Evolutionary conservation across 2,113 vertebrate species (phyloP).

Genomic region (Pollimyrus isidori): DNA sequence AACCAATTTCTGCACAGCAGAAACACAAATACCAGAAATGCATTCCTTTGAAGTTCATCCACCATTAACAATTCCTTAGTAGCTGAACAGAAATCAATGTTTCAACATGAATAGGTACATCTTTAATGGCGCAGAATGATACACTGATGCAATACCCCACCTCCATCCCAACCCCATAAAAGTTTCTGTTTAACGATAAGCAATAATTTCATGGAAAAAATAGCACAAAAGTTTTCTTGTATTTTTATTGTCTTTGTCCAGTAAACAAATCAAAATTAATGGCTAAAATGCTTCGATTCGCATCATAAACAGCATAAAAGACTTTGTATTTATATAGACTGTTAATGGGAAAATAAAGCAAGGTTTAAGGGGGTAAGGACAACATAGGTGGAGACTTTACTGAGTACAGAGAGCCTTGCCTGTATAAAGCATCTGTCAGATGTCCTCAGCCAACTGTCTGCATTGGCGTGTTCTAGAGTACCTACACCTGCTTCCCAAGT

Average conservation of each 20-base stretch:
- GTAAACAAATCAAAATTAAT: not conserved
- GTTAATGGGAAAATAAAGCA: not conserved
- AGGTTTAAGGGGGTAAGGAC: not conserved
- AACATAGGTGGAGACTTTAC: not conserved
- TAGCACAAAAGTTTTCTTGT: not conserved
- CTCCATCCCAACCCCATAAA: not conserved
- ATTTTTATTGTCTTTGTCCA: not conserved
- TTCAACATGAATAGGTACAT: not conserved
- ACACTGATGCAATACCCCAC: not conserved
- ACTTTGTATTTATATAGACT: not conserved
- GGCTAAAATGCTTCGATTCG: not conserved
- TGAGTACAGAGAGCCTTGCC: not conserved
- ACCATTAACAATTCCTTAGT: constrained; percentile 1
- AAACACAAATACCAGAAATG: not conserved
- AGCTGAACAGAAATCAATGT: not conserved
- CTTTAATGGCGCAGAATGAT: not conserved
- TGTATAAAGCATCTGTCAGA: not conserved
- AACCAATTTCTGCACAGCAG: not conserved
- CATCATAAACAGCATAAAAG: not conserved
- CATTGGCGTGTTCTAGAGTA: not conserved
- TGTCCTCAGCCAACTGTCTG: not conserved
- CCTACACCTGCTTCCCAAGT: not conserved
- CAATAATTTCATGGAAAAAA: not conserved
- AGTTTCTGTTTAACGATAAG: not conserved
- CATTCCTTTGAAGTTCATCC: constrained; percentile 1